A percentile compares a stretch with the other conserved stretches of the same genome.
Conservation (phyloP, 2,113 vertebrate genomes). For the Thinocorus orbignyianus region DNA sequence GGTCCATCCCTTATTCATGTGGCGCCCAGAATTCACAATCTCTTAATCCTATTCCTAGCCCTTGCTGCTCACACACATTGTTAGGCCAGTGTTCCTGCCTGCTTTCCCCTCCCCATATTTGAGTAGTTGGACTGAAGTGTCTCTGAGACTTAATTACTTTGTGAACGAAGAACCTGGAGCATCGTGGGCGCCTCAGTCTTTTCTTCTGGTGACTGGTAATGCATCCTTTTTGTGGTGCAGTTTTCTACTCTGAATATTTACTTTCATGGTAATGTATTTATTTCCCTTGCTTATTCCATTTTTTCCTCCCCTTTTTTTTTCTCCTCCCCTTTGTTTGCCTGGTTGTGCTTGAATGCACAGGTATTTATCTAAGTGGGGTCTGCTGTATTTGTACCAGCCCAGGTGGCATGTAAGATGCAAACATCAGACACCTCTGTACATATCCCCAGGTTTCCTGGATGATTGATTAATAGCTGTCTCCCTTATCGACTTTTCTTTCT, state of each 20-base stretch:
- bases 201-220: background rate
- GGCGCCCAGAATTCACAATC: background rate
- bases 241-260: background rate
- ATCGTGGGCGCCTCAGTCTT: background rate
- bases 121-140: background rate
- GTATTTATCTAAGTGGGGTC: conserved; percentile 74
- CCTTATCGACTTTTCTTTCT: conserved; percentile 50
- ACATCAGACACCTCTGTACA: conserved; percentile 58
- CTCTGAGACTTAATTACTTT: background rate
- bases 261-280: conserved; percentile 31
- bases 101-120: background rate
- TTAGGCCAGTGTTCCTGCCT: background rate
- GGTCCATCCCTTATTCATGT: background rate
- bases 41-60: background rate
- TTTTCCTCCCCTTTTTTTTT: background rate
- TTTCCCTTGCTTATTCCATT: conserved; percentile 37
- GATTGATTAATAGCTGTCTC: conserved; percentile 59
- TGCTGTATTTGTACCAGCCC: conserved; percentile 65
- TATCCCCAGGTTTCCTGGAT: conserved; percentile 18
- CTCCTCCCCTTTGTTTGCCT: conserved; percentile 31
- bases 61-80: background rate
- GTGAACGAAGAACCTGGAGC: background rate
- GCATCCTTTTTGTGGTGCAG: background rate
- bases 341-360: conserved; percentile 71
- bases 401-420: conserved; percentile 76